Evolutionary conservation across 1,140 invertebrate genomes (phyloP).

Genomic region (Yoshiicerus persimilis): DNA sequence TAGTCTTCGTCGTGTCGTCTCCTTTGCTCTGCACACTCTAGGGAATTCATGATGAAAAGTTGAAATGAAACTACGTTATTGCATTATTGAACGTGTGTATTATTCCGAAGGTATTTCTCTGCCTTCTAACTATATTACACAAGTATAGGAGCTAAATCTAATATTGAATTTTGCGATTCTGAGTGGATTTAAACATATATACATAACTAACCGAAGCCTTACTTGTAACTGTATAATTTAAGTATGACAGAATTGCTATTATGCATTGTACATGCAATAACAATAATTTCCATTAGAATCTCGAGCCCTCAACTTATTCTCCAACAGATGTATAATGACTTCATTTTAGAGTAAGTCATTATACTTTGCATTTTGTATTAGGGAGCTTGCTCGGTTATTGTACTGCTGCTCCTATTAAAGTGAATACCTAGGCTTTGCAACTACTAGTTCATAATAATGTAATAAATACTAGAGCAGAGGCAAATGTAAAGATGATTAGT

Average conservation of each 20-base stretch:
- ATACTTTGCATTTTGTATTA: neutral
- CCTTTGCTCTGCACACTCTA: neutral
- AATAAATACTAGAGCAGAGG: no score
- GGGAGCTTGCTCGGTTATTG: neutral
- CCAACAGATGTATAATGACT: slow-evolving; percentile 10
- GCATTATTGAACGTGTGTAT: neutral
- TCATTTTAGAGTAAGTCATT: neutral
- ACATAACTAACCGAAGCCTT: neutral
- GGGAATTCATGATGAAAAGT: slow-evolving; percentile 4
- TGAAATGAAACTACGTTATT: neutral
- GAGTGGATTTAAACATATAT: neutral
- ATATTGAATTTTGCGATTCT: neutral
- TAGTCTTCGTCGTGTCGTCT: slow-evolving; percentile 21
- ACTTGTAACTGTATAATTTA: neutral
- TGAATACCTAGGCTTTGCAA: neutral
- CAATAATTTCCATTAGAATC: neutral
- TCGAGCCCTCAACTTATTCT: neutral
- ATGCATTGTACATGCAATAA: neutral
- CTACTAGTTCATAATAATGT: no score
- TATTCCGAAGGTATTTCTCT: neutral
- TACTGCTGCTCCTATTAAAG: neutral
- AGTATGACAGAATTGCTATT: neutral
- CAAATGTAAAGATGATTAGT: no score
- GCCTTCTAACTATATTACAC: neutral
- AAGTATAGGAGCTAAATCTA: neutral